Base-by-base conservation (phyloP, 2,113 vertebrate species). In the Dryoscopus gambensis region DNA sequence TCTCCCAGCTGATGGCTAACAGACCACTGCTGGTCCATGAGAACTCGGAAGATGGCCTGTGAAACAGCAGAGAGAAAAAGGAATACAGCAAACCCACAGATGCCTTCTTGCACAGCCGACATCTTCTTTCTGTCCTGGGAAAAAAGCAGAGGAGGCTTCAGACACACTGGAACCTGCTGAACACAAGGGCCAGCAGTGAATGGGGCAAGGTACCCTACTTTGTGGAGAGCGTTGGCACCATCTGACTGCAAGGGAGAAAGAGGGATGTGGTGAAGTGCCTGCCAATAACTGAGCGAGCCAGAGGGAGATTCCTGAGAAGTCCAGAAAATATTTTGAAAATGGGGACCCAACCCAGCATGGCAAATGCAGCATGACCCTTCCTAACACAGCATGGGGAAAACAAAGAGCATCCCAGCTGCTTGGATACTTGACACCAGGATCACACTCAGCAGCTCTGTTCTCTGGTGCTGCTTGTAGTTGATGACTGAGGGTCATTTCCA, bases 331-430 rank as follows among this genome's bases (percentile, higher is more conserved):
- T 97, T 94, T 92, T 96, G 95, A 80, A 95, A 96, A 80, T 81
- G 65, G 68, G 2, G 88, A 95, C 59, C 75, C 94, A 84, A 91
- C 84, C 55, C 89, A 95, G 94, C 78, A 39, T 96, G 86, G 90
- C 88, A 97, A 97, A 97, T 88, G 62, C 90, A 96, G 86, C 93
- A 74, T 96, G 92, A 96, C 90, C 70, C 73, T 91, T 71, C 67
- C 77, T 97, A 97, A 95, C 55, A 52, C 77, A 92, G 91, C 93
- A 77, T 95, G 87, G 70, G 86, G 60, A 93, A 90, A 89, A 91
- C 74, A 93, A 94, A 91, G 65, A 91, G 76, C 60, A 92, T 86
- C 42, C 95, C 97, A 97, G 97, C 97, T 97, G 97, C 57, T 94
- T 35, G 82, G 75, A 96, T 73, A 94, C 90, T 89, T 2, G 44